Base-by-base conservation (phyloP, 2,113 vertebrate species). In the Solea solea region DNA sequence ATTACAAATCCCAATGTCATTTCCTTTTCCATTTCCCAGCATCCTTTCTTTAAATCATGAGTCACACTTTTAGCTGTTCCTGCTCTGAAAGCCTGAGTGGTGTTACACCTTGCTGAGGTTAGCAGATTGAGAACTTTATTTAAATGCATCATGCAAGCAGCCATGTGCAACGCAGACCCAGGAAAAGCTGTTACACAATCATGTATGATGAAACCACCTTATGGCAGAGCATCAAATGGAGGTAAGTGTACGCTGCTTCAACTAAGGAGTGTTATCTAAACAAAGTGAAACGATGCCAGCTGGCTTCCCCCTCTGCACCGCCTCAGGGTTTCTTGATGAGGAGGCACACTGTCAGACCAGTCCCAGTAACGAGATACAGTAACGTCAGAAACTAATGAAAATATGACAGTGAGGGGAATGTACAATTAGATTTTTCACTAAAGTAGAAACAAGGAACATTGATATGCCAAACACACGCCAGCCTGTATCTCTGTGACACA, bases 271-370 rank as follows among this genome's bases (percentile, higher is more conserved):
- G 80, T 81, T 82, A 82, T 79, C 74, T 78, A 86, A 86, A 86
- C 71, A 86, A 77, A 82, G 60, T 25, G 74, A 78, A 78, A 49
- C 16, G 45, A 66, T 69, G 88, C 81, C 86, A 88, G 84, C 84
- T 88, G 88, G 79, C 84, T 67, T 70, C 84, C 65, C 39, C 69
- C 60, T 53, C 78, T 64, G 74, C 54, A 57, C 74, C n/a, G 78
- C 82, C 87, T 81, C 66, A 60, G 86, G 85, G 82, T 82, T 78
- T 66, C 70, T 64, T 60, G 64, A 68, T 74, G 67, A 82, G 78
- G 34, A 34, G 34, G 34, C 57, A 16, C 58, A 55, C 70, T 62
- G 72, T 84, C 78, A 69, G 62, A 67, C 62, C 69, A 45, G 70
- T 51, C 59, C 57, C 70, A 50, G 81, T 14, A 60, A 65, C 80